Base-by-base conservation (phyloP, 2,113 vertebrate genomes). In the Xenotilapia leptura region DNA sequence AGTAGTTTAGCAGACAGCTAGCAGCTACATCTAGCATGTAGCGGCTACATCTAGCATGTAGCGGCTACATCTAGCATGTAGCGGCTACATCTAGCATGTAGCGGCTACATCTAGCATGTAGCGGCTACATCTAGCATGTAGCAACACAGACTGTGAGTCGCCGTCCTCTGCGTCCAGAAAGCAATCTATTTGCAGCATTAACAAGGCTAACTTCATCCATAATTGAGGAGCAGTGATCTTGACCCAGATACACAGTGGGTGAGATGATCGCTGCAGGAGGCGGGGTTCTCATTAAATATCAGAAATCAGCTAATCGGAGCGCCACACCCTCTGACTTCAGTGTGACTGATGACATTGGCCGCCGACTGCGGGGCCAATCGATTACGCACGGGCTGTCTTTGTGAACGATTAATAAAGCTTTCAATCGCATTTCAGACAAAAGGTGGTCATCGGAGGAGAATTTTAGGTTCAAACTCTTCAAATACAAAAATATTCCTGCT, bases 241-340 rank as follows among this genome's bases (percentile, higher is more conserved):
- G 83, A 91, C 87, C 87, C 85, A 90, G 80, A 87, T 83, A 26
- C 86, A 84, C 68, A 42, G 54, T 5, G 82, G 65, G 31, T 13
- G 82, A 47, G 88, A 60, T 54, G 81, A 90, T 86, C 77, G 49
- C 91, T 84, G 82, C 36, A 45, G 11, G 17, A 58, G 79, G 83
- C 3, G 77, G 56, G 45, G 55, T 26, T 60, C 68, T 56, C 51
- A 70, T 81, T 91, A 88, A 83, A 79, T 58, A 86, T 68, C 86
- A 68, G 19, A 84, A 53, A 80, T 14, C 26, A 60, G 83, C 88
- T 86, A 91, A 88, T 90, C 73, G 83, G 47, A 85, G 31, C 1
- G 14, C 65, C 15, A 40, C 38, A 2, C 75, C 55, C 51, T 17
- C 42, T 84, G 56, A 80, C 84, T 81, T 26, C n/a, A 40, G 26